These are phyloP conservation scores for Aphelenchoides bicaudatus DNA, from an alignment of 2,888 invertebrate genomes.

Conservation along the genomic window DNA sequence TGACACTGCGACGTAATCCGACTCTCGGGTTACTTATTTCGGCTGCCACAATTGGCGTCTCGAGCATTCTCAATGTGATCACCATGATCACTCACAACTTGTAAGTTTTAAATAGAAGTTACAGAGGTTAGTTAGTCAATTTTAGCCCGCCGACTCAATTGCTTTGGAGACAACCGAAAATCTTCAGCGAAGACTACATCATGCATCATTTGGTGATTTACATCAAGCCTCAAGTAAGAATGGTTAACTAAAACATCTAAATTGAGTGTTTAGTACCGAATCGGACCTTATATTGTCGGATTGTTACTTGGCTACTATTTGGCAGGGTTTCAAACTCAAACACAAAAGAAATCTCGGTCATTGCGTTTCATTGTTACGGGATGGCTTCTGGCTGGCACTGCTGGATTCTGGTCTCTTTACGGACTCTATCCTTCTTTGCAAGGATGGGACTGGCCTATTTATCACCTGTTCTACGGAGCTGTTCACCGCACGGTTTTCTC, in stretches of 20 bases:
- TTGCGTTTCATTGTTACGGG: conserved; percentile 36
- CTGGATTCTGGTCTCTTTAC: conserved; percentile 52
- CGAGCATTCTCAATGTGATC: conserved; percentile 43
- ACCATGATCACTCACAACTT: conserved; percentile 55
- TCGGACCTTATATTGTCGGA: conserved; percentile 56
- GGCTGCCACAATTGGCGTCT: conserved; percentile 38
- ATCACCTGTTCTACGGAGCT: conserved; percentile 58
- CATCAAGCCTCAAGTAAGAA: conserved; percentile 59
- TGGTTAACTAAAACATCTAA: no score
- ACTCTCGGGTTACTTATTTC: conserved; percentile 44
- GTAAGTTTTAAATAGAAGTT: conserved; percentile 33
- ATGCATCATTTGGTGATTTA: conserved; percentile 58
- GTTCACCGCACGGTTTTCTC: conserved; percentile 59
- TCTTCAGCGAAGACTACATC: conserved; percentile 59
- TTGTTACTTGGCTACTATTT: conserved; percentile 56
- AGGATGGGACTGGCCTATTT: conserved; percentile 58
- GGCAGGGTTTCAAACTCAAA: conserved; percentile 38
- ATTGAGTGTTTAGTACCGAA: conserved; percentile 45
- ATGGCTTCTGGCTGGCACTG: conserved; percentile 42
- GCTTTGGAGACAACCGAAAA: conserved; percentile 59
- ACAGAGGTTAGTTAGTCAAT: not conserved
- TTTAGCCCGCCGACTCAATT: conserved; percentile 52
- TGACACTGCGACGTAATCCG: conserved; percentile 45
- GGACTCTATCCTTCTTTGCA: conserved; percentile 57
- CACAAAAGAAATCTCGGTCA: conserved; percentile 29